Evolutionary conservation across 2,797 vertebrate species (phyloP).

Genomic region (Acanthis flammea): DNA sequence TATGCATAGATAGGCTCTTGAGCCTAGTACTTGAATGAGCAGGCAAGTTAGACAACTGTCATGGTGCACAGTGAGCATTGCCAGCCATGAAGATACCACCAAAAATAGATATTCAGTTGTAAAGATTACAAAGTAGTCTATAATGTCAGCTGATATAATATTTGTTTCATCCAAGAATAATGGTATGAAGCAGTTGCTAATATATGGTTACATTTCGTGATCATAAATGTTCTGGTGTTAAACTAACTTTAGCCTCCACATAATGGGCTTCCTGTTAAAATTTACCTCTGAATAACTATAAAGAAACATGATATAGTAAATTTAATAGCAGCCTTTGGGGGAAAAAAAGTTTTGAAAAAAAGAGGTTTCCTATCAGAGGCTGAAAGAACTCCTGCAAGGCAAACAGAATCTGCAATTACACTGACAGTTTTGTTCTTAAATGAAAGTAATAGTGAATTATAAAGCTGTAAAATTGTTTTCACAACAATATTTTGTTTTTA

Average conservation of each 20-base stretch:
- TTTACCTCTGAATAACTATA: constrained; percentile 34
- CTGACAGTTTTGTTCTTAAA: constrained; percentile 59
- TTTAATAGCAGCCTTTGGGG: constrained; percentile 19
- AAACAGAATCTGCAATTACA: constrained; percentile 42
- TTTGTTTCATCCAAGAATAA: background rate
- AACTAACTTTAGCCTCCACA: background rate
- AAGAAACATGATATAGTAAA: constrained; percentile 23
- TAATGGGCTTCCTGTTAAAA: constrained; percentile 8
- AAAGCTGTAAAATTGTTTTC: constrained; percentile 57
- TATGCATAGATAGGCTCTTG: background rate
- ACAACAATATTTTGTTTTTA: constrained; percentile 59
- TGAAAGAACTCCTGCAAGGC: constrained; percentile 45
- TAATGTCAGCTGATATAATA: background rate
- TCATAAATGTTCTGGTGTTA: constrained; percentile 7
- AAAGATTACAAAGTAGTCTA: background rate
- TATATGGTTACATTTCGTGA: background rate
- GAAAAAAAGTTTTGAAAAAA: background rate
- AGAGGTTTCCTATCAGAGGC: background rate
- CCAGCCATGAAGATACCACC: background rate
- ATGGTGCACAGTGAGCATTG: background rate
- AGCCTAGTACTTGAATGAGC: background rate
- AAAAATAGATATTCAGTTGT: background rate
- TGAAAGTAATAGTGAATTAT: constrained; percentile 57
- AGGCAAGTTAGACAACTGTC: background rate
- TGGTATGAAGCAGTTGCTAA: background rate